A percentile compares a stretch with the other conserved stretches of the same genome.
Evolutionary conservation across 2,113 vertebrate genomes (phyloP).

Genomic region (Phaethon lepturus): DNA sequence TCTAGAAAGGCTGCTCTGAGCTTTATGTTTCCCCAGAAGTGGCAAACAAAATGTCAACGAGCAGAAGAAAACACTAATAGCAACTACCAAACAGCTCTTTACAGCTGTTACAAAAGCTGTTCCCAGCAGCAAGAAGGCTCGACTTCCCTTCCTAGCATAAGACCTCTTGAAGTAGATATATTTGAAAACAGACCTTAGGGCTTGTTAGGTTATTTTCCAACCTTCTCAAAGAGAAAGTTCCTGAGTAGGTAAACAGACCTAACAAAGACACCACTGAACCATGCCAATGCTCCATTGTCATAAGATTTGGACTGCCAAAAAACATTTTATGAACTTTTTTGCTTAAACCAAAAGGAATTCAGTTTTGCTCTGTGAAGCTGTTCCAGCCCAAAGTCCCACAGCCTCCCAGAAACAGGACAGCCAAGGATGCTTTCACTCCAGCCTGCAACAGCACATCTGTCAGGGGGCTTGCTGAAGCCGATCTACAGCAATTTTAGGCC

Average conservation of each 20-base stretch:
- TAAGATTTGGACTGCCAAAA: neutral
- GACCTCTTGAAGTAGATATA: neutral
- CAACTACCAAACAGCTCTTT: neutral
- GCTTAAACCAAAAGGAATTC: neutral
- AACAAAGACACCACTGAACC: neutral
- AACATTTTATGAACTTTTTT: neutral
- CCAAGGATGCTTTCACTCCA: neutral
- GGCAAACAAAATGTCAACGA: neutral
- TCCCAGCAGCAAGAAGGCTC: neutral
- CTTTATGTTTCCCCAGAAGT: neutral
- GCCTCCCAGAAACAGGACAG: neutral
- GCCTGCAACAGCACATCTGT: neutral
- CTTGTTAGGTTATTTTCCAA: neutral
- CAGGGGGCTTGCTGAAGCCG: neutral
- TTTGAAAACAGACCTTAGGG: slow-evolving; percentile 1
- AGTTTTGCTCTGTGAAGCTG: neutral
- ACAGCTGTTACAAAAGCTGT: neutral
- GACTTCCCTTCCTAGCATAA: neutral
- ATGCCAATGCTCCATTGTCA: neutral
- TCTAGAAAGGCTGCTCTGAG: neutral
- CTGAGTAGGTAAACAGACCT: slow-evolving; percentile 5
- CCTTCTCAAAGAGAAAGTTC: neutral
- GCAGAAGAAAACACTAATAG: neutral
- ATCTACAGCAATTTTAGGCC: neutral
- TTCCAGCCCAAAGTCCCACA: neutral